Conservation (phyloP, 2,888 invertebrate species). For the Aleiodes leptofemur region DNA sequence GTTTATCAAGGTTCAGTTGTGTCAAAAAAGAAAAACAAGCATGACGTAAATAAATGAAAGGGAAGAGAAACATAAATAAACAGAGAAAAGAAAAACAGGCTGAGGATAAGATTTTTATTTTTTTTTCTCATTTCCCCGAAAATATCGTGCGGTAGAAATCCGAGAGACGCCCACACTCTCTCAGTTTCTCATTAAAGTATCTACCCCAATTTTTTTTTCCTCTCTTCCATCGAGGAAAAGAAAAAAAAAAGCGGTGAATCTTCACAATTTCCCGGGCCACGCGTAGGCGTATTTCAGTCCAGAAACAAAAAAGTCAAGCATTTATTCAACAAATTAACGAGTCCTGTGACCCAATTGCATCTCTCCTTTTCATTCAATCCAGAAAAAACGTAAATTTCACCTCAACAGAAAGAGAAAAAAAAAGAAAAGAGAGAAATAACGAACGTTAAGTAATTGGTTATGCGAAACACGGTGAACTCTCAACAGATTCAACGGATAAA, state of each 20-base stretch:
- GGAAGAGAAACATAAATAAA: slow-evolving; percentile 2
- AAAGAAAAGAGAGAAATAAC: not conserved
- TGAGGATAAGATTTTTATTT: not conserved
- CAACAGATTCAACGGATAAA: not conserved
- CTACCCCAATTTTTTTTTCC: not conserved
- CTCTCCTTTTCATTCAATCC: no score
- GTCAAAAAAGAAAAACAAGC: not conserved
- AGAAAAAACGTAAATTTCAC: no score
- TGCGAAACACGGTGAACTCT: slow-evolving; percentile 17
- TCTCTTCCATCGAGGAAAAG: not conserved
- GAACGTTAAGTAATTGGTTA: slow-evolving; percentile 13
- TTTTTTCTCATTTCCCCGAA: not conserved
- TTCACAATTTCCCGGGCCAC: not conserved
- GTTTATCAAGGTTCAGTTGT: slow-evolving; percentile 58
- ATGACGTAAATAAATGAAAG: slow-evolving; percentile 3
- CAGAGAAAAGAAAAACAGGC: not conserved
- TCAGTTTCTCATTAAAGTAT: slow-evolving; percentile 4
- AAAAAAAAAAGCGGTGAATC: not conserved
- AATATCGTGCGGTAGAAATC: not conserved
- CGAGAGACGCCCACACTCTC: not conserved
- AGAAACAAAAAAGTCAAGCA: not conserved
- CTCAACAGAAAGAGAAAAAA: not conserved
- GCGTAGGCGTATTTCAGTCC: not conserved
- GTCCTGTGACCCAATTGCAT: slow-evolving; percentile 9
- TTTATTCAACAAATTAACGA: slow-evolving; percentile 14